A percentile compares a stretch with the other conserved stretches of the same genome.
Conservation (phyloP, 2,888 invertebrate species). For the Auanema sp. region DNA sequence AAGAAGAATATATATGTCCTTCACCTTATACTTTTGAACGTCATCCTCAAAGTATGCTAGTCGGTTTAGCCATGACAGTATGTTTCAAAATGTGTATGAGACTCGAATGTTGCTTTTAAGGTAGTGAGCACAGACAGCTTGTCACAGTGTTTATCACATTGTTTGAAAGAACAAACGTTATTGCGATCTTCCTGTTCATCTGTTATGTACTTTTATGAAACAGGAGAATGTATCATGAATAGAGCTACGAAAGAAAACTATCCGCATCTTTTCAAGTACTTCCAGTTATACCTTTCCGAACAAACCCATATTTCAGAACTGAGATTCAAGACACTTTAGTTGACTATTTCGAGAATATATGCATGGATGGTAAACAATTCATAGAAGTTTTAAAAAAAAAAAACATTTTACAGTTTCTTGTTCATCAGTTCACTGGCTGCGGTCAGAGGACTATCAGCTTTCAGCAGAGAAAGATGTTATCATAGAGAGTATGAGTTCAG, state of each 20-base stretch:
- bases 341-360: constrained; percentile 64
- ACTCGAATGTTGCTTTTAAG: constrained; percentile 15
- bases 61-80: constrained; percentile 56
- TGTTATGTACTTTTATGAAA: constrained; percentile 62
- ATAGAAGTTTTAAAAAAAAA: neutral
- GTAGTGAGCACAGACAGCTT: constrained; percentile 38
- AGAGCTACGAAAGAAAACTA: constrained; percentile 37
- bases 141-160: constrained; percentile 56
- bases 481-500: constrained; percentile 41
- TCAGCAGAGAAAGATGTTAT: constrained; percentile 53
- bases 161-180: constrained; percentile 40
- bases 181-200: constrained; percentile 40
- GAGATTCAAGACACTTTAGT: constrained; percentile 44
- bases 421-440: constrained; percentile 52
- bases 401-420: constrained; percentile 48
- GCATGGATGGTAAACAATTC: constrained; percentile 49
- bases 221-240: constrained; percentile 62
- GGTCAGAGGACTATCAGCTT: constrained; percentile 55
- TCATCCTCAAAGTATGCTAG: constrained; percentile 55
- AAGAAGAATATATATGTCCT: constrained; percentile 44
- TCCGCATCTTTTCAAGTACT: constrained; percentile 49
- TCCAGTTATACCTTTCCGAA: neutral
- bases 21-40: constrained; percentile 60
- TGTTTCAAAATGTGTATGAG: too few relatives aligned
- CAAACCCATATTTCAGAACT: constrained; percentile 38